Percentiles rank a stretch among this genome's conserved stretches.
Conservation (phyloP, 2,888 invertebrate genomes). For the Luffia ferchaultella region DNA sequence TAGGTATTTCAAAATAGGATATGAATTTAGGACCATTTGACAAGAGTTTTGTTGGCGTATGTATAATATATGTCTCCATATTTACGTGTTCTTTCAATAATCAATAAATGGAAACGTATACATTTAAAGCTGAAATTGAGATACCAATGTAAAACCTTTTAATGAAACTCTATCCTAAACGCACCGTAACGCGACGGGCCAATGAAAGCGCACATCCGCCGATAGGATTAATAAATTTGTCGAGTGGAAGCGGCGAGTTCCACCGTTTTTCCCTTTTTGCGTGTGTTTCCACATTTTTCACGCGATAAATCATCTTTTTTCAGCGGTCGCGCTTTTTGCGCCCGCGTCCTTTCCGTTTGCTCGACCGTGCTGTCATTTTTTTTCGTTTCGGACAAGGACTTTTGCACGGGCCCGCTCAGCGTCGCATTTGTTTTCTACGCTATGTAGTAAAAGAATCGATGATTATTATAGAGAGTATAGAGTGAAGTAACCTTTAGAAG, state of each 20-base stretch:
- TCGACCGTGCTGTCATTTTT: conserved; percentile 59
- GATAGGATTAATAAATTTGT: conserved; percentile 63
- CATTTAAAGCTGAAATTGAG: no score
- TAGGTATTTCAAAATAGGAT: no score
- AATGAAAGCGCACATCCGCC: conserved; percentile 29
- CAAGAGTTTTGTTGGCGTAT: no score
- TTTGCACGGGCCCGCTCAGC: conserved; percentile 24
- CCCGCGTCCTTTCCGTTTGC: conserved; percentile 46
- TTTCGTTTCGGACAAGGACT: conserved; percentile 20
- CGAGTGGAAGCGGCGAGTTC: conserved; percentile 38
- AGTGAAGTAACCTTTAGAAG: no score
- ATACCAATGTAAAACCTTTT: no score
- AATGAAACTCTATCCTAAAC: no score
- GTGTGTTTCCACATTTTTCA: conserved; percentile 67
- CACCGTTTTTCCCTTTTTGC: conserved; percentile 53
- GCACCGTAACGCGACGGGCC: conserved; percentile 15
- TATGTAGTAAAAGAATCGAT: conserved; percentile 36
- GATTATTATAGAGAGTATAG: conserved; percentile 49
- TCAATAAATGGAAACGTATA: no score
- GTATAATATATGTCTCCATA: no score
- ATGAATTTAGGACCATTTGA: no score
- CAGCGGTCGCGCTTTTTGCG: conserved; percentile 61
- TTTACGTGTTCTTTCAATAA: no score
- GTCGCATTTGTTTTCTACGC: conserved; percentile 49
- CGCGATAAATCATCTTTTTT: conserved; percentile 66